Percentiles rank a stretch among this genome's conserved stretches.
Evolutionary conservation across 2,113 vertebrate genomes (phyloP).

Genomic region (Cyprinodon tularosa): DNA sequence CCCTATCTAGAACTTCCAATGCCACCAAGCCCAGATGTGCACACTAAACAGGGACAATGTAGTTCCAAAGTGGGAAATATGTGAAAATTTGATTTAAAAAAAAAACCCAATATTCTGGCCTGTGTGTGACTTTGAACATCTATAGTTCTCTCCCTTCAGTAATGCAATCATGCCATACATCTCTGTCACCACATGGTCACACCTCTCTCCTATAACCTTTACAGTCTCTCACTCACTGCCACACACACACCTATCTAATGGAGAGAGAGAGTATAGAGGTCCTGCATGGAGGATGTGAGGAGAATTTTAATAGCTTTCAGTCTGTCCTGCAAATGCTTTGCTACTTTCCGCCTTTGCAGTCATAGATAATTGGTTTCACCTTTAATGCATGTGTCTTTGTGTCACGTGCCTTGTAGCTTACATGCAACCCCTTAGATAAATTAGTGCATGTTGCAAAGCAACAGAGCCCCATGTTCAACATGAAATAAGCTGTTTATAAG

Average conservation of each 20-base stretch:
- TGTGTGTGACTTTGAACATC: constrained; percentile 68
- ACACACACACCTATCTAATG: constrained; percentile 65
- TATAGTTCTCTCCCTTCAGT: constrained; percentile 62
- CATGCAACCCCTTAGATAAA: constrained; percentile 3
- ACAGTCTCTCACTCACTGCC: constrained; percentile 33
- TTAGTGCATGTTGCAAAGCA: background rate
- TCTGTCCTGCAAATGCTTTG: constrained; percentile 63
- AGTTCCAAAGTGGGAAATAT: background rate
- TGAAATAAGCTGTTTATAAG: background rate
- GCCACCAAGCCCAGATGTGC: background rate
- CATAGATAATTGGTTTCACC: constrained; percentile 60
- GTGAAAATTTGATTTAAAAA: constrained; percentile 12
- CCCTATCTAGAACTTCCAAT: no score
- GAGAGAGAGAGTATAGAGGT: constrained; percentile 66
- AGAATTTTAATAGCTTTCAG: constrained; percentile 78
- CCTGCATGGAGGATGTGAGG: constrained; percentile 77
- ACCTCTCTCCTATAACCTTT: constrained; percentile 64
- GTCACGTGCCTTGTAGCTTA: constrained; percentile 17
- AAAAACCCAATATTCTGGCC: constrained; percentile 22
- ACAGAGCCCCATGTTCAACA: constrained; percentile 2
- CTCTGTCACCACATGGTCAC: constrained; percentile 75
- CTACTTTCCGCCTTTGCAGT: constrained; percentile 58
- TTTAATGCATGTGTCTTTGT: constrained; percentile 33
- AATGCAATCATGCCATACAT: constrained; percentile 72
- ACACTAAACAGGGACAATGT: background rate